Evolutionary conservation across 2,797 vertebrate species (phyloP).

Genomic region (Pseudomugil tenellus): DNA sequence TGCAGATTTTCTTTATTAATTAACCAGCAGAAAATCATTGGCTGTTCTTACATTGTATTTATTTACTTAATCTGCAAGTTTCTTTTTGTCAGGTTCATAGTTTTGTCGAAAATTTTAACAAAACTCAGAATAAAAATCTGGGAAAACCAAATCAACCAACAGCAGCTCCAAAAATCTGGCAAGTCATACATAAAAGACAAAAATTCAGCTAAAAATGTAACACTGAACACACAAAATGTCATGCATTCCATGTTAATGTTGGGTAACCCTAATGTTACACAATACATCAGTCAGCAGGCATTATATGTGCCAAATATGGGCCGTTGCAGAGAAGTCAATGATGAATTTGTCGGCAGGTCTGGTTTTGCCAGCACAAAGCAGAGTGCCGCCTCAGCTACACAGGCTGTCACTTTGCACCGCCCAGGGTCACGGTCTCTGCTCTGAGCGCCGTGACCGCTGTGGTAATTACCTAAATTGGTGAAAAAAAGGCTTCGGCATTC

Average conservation of each 20-base stretch:
- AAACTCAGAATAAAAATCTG: neutral
- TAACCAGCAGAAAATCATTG: neutral
- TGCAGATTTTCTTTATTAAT: neutral
- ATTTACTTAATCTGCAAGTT: neutral
- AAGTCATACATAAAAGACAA: constrained; percentile 1
- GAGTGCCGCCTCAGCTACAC: constrained; percentile 59
- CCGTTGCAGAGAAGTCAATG: constrained; percentile 59
- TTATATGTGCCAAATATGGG: constrained; percentile 59
- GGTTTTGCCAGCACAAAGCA: constrained; percentile 66
- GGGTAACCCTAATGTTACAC: constrained; percentile 41
- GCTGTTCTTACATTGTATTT: neutral
- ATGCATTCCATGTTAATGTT: constrained; percentile 49
- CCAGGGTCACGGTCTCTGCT: constrained; percentile 74
- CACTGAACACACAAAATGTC: constrained; percentile 21
- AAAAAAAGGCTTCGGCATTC: constrained; percentile 72
- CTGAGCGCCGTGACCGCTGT: constrained; percentile 76
- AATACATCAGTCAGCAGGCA: constrained; percentile 53
- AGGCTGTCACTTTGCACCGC: constrained; percentile 70
- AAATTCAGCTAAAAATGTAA: constrained; percentile 5
- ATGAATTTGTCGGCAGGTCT: constrained; percentile 77
- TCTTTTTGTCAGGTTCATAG: neutral
- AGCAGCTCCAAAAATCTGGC: neutral
- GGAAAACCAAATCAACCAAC: neutral
- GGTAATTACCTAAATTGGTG: constrained; percentile 79
- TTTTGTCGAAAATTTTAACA: neutral